Conservation (phyloP, 2,113 vertebrate genomes). For the Panthera uncia region DNA sequence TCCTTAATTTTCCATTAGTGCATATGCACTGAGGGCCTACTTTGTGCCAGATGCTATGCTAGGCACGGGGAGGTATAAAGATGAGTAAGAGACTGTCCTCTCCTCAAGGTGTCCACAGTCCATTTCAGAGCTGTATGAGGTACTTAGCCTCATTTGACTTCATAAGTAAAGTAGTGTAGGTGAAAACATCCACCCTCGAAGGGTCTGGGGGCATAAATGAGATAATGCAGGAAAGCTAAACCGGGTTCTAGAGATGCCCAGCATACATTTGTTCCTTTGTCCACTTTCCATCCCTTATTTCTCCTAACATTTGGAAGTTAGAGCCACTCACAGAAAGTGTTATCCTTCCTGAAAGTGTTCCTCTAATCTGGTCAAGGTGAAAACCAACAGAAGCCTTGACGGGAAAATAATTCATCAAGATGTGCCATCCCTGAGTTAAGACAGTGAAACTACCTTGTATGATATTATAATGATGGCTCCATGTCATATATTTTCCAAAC, state of each 20-base stretch:
- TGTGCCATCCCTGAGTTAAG: background rate
- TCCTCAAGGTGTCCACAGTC: background rate
- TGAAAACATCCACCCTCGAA: background rate
- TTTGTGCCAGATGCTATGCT: background rate
- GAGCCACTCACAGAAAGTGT: rapidly evolving
- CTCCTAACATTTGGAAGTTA: background rate
- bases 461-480: background rate
- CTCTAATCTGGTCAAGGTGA: background rate
- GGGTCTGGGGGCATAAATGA: background rate
- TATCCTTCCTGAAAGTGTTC: background rate
- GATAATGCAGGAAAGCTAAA: background rate
- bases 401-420: background rate
- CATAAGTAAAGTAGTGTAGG: background rate
- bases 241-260: background rate
- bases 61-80: background rate
- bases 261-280: background rate
- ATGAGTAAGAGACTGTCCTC: too few species aligned
- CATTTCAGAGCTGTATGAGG: too few species aligned
- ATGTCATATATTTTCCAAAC: background rate
- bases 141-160: background rate
- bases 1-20: background rate
- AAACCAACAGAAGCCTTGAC: background rate
- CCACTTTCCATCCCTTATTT: background rate
- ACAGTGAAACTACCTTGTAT: background rate
- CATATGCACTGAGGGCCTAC: rapidly evolving